Base-by-base conservation (phyloP, 1,140 invertebrate species). In the Anoplolepis gracilipes region DNA sequence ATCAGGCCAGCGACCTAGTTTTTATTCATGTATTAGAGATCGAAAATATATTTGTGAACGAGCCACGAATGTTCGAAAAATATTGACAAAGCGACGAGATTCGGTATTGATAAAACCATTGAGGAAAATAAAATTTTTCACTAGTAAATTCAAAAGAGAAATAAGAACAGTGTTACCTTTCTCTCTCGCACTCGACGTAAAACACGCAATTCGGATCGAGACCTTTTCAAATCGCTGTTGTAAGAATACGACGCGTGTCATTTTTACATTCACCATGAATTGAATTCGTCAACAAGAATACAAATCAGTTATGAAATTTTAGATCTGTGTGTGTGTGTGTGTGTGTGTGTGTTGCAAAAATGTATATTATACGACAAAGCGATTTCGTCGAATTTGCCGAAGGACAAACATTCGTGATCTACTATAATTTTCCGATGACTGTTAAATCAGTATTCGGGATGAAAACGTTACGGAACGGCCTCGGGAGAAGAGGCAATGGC, bases 21-120 rank as follows among this genome's bases (percentile, higher is more conserved):
- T 79, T 82, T 82, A 82, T 72, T 69, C 39, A 46, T 36, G 39
- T 36, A 70, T 79, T 79, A 67, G 19, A 81, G 36, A 55, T 79
- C 25, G 33, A 42, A 59, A 72, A 82, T 59, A 82, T 59, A 73
- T 82, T 82, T 73, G 53, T 28, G 67, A 82, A 81, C 59, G 67
- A 82, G 39, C 53, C 67, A 36, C 16, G 46, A 53, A 46, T 53
- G 28, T 11, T 30, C 7, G 53, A 42, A 82, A 82, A 82, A 82
- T 73, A 73, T 72, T 73, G 65, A 67, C 19, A 72, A 82, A 72
- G 67, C 36, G 53, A 16, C 53, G 53, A 72, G 67, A 72, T 46
- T 73, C 36, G 67, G 22, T 73, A 72, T 72, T 72, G 67, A 33
- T 73, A 59, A 36, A 73, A 73, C 19, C 16, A 65, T 22, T 42